A percentile compares a stretch with the other conserved stretches of the same genome.
phyloP scores from a whole-genome alignment of 2,888 invertebrate genomes.

The Thysanoteuthis rhombus region DNA sequence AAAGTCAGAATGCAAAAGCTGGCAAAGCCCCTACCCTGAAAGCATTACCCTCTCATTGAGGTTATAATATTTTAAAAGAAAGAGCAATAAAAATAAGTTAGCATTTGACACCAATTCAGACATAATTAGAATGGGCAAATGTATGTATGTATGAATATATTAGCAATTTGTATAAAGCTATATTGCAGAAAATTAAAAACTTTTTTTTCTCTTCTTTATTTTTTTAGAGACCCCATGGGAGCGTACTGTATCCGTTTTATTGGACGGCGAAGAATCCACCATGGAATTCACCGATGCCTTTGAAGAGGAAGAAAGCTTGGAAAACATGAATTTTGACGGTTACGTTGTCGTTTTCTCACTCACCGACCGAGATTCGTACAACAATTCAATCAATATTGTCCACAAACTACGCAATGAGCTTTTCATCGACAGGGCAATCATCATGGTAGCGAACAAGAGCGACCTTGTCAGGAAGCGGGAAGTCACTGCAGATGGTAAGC shows the following conservation, averaged over 20 bases:
- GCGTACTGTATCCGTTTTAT: slow-evolving; percentile 89
- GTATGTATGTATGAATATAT: background rate
- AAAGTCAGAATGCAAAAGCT: too few species aligned
- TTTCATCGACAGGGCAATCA: slow-evolving; percentile 86
- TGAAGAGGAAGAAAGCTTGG: slow-evolving; percentile 68
- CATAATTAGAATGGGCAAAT: too few species aligned
- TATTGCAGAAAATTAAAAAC: slow-evolving; percentile 30
- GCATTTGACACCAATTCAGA: too few species aligned
- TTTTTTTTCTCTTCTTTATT: background rate
- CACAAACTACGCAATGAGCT: slow-evolving; percentile 85
- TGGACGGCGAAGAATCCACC: slow-evolving; percentile 93
- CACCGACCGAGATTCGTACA: slow-evolving; percentile 84
- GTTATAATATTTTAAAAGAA: too few species aligned
- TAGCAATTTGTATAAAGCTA: background rate
- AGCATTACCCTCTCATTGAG: too few species aligned
- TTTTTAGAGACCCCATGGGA: slow-evolving; percentile 69
- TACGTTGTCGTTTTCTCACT: slow-evolving; percentile 92
- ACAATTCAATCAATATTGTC: slow-evolving; percentile 83
- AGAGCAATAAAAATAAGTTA: too few species aligned
- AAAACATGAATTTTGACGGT: slow-evolving; percentile 79
- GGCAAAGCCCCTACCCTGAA: too few species aligned
- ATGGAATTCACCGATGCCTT: slow-evolving; percentile 80
- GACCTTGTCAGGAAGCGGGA: slow-evolving; percentile 88
- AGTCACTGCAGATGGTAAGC: slow-evolving; percentile 84
- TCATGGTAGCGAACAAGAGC: slow-evolving; percentile 92